Evolutionary conservation across 2,113 vertebrate species (phyloP).

Genomic region (Alectura lathami): DNA sequence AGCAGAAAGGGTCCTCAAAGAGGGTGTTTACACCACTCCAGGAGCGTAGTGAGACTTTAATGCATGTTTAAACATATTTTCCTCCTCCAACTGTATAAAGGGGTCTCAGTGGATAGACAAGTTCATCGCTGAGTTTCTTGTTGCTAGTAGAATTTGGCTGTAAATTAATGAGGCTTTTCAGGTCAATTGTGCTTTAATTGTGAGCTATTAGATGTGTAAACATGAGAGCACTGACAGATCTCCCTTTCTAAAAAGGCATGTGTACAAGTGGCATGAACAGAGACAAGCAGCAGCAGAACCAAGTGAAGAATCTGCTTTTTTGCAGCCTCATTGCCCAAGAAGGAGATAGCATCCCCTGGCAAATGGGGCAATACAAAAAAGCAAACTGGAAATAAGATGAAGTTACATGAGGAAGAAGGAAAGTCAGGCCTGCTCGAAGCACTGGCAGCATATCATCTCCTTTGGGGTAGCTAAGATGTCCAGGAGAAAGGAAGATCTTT

Average conservation of each 20-base stretch:
- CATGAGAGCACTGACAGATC: background rate
- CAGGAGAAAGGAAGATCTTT: background rate
- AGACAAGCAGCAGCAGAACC: background rate
- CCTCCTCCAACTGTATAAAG: background rate
- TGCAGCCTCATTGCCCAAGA: background rate
- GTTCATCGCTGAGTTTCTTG: background rate
- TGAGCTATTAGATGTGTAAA: conserved; percentile 15
- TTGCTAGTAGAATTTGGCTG: background rate
- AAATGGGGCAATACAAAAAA: background rate
- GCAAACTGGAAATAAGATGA: background rate
- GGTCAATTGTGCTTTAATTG: background rate
- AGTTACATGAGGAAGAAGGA: background rate
- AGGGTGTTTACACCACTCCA: conserved; percentile 46
- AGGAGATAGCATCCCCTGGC: background rate
- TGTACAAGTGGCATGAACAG: background rate
- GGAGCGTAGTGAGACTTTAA: background rate
- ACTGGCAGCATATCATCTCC: rapidly evolving
- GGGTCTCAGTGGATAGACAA: background rate
- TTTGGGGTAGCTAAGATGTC: background rate
- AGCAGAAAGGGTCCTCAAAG: conserved; percentile 17
- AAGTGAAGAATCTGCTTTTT: background rate
- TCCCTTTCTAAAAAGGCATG: background rate
- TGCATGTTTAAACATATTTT: conserved; percentile 29
- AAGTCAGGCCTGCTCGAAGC: background rate
- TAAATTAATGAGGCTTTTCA: background rate